A percentile compares a stretch with the other conserved stretches of the same genome.
phyloP scores from a whole-genome alignment of 2,797 vertebrate species.

The Myotis planiceps region DNA sequence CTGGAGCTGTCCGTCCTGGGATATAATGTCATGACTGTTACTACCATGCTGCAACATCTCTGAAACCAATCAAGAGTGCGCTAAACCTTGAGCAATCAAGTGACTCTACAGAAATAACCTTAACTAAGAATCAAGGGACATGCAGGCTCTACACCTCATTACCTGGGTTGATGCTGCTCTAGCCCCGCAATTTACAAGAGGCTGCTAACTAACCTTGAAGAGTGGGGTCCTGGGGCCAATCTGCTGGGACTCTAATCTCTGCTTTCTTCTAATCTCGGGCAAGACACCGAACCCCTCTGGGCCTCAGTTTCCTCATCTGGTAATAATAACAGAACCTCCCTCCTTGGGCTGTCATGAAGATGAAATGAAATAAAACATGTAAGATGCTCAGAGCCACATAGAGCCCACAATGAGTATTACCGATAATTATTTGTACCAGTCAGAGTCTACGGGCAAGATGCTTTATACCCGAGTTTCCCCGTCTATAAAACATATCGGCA shows the following conservation, averaged over 20 bases:
- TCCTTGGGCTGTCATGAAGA: background rate
- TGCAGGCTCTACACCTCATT: background rate
- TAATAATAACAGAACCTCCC: background rate
- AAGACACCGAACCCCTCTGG: background rate
- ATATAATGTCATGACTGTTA: background rate
- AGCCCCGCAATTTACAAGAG: background rate
- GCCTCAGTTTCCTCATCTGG: background rate
- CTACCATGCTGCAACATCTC: background rate
- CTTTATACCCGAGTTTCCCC: background rate
- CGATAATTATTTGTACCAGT: background rate
- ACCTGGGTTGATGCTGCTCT: background rate
- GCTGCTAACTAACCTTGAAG: background rate
- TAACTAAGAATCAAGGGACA: background rate
- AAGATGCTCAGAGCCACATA: background rate
- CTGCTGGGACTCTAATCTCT: background rate
- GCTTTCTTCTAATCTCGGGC: background rate
- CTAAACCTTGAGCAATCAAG: background rate
- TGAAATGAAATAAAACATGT: background rate
- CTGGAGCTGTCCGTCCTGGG: background rate
- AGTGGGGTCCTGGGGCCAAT: background rate
- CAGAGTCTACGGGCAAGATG: background rate
- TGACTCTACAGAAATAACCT: background rate
- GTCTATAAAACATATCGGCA: background rate
- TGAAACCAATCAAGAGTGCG: background rate
- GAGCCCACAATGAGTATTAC: background rate